Conservation (phyloP, 2,113 vertebrate genomes). For the Coracopsis vasa region DNA sequence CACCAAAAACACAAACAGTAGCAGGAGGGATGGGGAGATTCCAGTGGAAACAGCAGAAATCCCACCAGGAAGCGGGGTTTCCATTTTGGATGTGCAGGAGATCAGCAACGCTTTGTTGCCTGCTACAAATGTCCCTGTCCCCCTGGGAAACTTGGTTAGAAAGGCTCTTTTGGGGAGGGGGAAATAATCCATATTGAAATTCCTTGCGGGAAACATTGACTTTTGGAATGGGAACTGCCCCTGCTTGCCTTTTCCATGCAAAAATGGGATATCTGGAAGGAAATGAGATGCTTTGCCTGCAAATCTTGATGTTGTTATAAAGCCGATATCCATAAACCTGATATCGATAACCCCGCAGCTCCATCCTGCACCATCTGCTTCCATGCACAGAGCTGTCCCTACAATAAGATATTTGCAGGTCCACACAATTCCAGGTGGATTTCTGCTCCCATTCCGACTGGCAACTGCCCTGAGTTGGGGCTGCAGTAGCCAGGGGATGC, state of each 20-base stretch:
- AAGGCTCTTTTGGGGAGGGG: accelerated
- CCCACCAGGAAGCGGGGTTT: conserved; percentile 34
- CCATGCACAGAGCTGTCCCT: accelerated
- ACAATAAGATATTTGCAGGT: not conserved
- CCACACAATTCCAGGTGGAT: accelerated
- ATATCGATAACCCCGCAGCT: not conserved
- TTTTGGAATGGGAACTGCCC: not conserved
- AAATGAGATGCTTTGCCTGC: not conserved
- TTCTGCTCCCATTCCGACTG: not conserved
- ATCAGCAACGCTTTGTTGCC: conserved; percentile 40
- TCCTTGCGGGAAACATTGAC: not conserved
- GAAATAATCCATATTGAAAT: not conserved
- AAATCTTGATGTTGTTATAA: not conserved
- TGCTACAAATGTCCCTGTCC: not conserved
- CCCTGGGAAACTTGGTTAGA: not conserved
- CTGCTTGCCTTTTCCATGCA: not conserved
- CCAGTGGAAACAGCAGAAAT: not conserved
- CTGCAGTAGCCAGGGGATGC: no score
- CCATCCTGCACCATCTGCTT: not conserved
- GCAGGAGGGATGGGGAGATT: conserved; percentile 57
- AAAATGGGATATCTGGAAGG: not conserved
- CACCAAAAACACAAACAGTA: conserved; percentile 61
- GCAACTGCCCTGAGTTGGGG: not conserved
- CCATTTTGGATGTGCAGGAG: conserved; percentile 28
- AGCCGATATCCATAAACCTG: not conserved